These are phyloP conservation scores for Chiridota heheva DNA, from an alignment of 35 echinoderm and acorn worm genomes.

Conservation along the genomic window DNA sequence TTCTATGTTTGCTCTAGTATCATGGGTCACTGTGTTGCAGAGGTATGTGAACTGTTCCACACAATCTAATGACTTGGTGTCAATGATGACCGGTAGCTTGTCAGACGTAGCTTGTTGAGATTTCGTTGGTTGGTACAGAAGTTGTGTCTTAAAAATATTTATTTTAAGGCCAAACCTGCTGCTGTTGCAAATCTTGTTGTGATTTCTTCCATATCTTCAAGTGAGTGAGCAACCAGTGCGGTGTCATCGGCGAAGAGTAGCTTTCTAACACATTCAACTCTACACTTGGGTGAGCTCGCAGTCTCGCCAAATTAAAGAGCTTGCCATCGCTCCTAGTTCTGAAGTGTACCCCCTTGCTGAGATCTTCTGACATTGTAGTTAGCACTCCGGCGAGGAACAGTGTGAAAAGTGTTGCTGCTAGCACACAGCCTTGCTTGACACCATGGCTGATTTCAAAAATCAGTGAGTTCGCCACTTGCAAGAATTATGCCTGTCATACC, in stretches of 20 bases:
- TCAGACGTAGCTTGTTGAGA: no score
- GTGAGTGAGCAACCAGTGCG: not conserved
- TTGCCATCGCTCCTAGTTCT: slow-evolving; percentile 29
- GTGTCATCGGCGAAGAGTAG: slow-evolving; percentile 12
- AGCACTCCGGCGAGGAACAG: slow-evolving; percentile 33
- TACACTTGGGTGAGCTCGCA: not conserved
- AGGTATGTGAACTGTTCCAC: no score
- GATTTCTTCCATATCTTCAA: not conserved
- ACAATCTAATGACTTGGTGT: not conserved
- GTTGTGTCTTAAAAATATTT: slow-evolving; percentile 23
- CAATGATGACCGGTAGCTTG: no score
- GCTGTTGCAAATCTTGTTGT: not conserved
- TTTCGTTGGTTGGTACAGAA: not conserved
- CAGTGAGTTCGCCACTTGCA: not conserved
- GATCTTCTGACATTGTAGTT: not conserved
- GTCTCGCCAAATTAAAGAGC: slow-evolving; percentile 18
- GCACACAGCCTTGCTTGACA: slow-evolving; percentile 45
- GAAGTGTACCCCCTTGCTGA: slow-evolving; percentile 10
- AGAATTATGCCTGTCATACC: slow-evolving; percentile 29
- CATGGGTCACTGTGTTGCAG: not conserved
- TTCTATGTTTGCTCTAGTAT: not conserved
- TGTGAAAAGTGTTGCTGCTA: slow-evolving; percentile 43
- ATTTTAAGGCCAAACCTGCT: slow-evolving; percentile 16
- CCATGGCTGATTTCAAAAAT: slow-evolving; percentile 20
- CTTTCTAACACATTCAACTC: slow-evolving; percentile 4